Base-by-base conservation (phyloP, 2,797 vertebrate genomes). In the Hippopotamyrus pictus region DNA sequence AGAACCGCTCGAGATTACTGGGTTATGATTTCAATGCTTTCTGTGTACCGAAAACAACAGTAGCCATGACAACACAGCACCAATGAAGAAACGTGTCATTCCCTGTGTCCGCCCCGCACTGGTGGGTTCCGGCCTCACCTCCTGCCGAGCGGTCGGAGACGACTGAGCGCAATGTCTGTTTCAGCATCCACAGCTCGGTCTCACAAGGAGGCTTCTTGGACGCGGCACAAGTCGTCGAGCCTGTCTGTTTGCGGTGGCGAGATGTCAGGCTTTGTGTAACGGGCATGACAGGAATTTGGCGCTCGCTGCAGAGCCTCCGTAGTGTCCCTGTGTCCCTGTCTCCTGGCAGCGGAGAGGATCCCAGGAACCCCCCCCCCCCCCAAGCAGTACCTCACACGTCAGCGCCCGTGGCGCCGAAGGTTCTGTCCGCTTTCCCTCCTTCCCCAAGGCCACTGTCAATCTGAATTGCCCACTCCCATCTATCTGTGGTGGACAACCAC, bases 41-140 rank as follows among this genome's bases (percentile, higher is more conserved):
- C 88, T 33, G 88, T 89, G 89, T 89, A 82, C 88, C 62, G 41
- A 90, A 86, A 19, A 88, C 87, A 62, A 50, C 62, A 62, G 73
- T 73, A 89, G 57, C 89, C 69, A 19, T 1, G 54, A 90, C 84
- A 88, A 62, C 88, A 48, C 44, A 86, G 62, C 53, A 65, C 53
- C 62, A 86, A 89, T 89, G 62, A 87, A 88, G 90, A 87, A 90
- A 83, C 87, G 59, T n/a, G 90, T 91, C 91, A 90, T 91, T 92
- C 91, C 92, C 89, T 87, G 86, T 82, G 88, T 89, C 82, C 59
- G 79, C 54, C 88, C 88, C 33, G 69, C 19, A 54, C 50, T 73
- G 73, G 87, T 76, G 46, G 29, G 89, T 89, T 88, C 46, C 57
- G 33, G 51, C 59, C 62, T 65, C 76, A 91, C 89, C 59, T 90